Base-by-base conservation (phyloP, 2,888 invertebrate species). In the Ischnus inquisitorius region DNA sequence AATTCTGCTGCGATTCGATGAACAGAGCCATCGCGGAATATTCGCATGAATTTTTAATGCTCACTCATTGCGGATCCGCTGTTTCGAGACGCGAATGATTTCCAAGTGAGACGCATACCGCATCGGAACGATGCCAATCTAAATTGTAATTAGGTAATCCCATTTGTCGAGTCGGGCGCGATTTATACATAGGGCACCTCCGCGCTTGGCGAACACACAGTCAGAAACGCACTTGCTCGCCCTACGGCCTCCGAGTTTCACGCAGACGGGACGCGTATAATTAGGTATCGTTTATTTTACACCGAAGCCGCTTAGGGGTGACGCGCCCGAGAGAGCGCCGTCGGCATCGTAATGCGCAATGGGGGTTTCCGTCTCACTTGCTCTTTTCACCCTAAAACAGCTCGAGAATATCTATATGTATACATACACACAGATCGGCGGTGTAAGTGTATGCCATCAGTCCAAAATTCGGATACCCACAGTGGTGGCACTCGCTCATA, bases 251-350 rank as follows among this genome's bases (percentile, higher is more conserved):
- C 34, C 34, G 82, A 82, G 74, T 87, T 85, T 87, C 82, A 83
- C 87, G 64, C 76, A 65, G 65, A 77, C 81, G 89, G 88, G 88
- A 90, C 89, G 90, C 90, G 91, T 90, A 90, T 93, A 93, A 93
- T 93, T 93, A 93, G 92, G 89, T 90, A 89, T 90, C 93, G 92
- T 92, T 93, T 93, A 93, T 93, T 93, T 93, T 92, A 91, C 92
- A 92, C 88, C 90, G 89, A 79, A 88, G 85, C 88, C 85, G 75
- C 82, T 89, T 87, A 86, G 86, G 88, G 90, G 89, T 88, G 90
- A 79, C 84, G 82, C 84, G 75, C 62, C 74, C 79, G 34, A 34
- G 34, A 34, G 34, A 4, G 5, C 77, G 79, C 71, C 54, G 72
- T 64, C 74, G 75, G 57, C 64, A 74, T 72, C 85, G 77, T 83